Evolutionary conservation across 1,140 invertebrate genomes (phyloP).

Genomic region (Batillaria attramentaria): DNA sequence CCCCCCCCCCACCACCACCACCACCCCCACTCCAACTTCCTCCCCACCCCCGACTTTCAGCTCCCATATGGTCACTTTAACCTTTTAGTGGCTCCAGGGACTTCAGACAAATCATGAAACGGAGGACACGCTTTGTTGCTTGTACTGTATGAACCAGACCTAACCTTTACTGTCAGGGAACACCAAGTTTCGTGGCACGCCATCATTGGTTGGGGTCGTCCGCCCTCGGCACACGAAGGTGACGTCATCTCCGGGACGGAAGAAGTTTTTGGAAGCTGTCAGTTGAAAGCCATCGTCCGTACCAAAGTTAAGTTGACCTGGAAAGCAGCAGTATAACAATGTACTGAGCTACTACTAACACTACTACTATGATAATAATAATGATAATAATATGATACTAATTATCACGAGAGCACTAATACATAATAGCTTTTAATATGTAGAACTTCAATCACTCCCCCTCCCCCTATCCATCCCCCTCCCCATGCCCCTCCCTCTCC

Average conservation of each 20-base stretch:
- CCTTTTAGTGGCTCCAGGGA: too few species aligned
- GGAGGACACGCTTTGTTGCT: too few species aligned
- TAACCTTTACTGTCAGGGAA: background rate
- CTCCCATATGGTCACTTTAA: background rate
- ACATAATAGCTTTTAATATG: background rate
- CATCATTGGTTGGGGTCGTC: background rate
- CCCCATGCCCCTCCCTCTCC: background rate
- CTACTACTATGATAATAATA: background rate
- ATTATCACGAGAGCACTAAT: background rate
- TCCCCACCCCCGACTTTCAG: too few species aligned
- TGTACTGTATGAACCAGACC: background rate
- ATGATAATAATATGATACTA: background rate
- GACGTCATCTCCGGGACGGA: constrained; percentile 5
- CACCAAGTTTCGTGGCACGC: constrained; percentile 2
- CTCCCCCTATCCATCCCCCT: background rate
- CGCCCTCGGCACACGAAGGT: background rate
- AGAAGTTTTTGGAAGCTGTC: constrained; percentile 4
- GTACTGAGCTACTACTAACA: too few species aligned
- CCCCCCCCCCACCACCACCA: too few species aligned
- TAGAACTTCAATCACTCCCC: background rate
- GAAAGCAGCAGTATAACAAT: too few species aligned
- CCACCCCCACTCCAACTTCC: too few species aligned
- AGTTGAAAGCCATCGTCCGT: background rate
- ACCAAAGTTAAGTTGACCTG: constrained; percentile 15
- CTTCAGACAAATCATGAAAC: too few species aligned